phyloP scores from a whole-genome alignment of 2,113 vertebrate species.

The Tupaia tana region DNA sequence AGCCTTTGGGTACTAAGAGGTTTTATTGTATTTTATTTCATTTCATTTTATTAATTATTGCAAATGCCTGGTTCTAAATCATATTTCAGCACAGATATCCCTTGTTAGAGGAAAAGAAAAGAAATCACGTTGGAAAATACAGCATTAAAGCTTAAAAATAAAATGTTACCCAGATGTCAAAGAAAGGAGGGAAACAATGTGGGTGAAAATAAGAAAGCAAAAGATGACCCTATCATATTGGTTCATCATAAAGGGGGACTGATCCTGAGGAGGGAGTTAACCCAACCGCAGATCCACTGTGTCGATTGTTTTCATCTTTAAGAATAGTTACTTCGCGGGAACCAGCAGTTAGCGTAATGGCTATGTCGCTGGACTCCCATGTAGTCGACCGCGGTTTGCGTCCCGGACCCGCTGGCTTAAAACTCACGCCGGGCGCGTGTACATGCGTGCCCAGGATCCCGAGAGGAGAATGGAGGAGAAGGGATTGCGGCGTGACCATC shows the following conservation, averaged over 20 bases:
- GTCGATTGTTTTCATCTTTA: slow-evolving; percentile 51
- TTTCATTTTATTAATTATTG: slow-evolving; percentile 83
- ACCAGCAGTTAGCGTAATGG: too few relatives aligned
- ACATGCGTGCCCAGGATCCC: too few relatives aligned
- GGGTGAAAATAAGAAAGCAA: neutral
- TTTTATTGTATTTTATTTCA: slow-evolving; percentile 86
- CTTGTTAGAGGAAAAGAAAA: slow-evolving; percentile 72
- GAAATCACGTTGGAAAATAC: slow-evolving; percentile 58
- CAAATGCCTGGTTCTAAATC: slow-evolving; percentile 79
- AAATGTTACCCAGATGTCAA: slow-evolving; percentile 55
- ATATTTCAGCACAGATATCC: slow-evolving; percentile 78
- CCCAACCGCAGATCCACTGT: neutral
- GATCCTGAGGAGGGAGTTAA: neutral
- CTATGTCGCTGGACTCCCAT: too few relatives aligned
- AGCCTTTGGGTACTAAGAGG: slow-evolving; percentile 85
- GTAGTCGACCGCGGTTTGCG: too few relatives aligned
- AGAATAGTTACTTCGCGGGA: slow-evolving; percentile 62
- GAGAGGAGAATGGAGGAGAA: too few relatives aligned
- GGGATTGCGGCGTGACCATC: too few relatives aligned
- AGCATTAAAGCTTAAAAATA: slow-evolving; percentile 63
- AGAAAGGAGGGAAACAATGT: slow-evolving; percentile 1
- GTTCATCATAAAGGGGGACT: neutral
- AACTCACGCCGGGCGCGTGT: too few relatives aligned
- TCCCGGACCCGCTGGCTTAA: too few relatives aligned
- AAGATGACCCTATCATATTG: neutral